Conservation (phyloP, 2,113 vertebrate species). For the Natator depressus region DNA sequence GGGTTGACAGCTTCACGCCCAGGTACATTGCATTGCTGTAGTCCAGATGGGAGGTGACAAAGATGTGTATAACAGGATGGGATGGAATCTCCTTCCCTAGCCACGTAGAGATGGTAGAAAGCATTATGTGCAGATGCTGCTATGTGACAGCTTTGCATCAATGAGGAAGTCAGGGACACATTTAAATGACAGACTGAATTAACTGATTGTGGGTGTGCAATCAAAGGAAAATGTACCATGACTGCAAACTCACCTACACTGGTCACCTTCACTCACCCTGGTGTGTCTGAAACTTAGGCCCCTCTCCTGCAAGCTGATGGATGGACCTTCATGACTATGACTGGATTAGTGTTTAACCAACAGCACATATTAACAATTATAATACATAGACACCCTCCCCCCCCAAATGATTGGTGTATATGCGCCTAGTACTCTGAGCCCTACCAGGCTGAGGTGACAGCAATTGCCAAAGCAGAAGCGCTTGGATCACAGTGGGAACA, state of each 20-base stretch:
- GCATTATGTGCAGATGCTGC: not conserved
- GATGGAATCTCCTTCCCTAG: not conserved
- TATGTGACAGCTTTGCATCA: not conserved
- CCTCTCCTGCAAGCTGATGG: not conserved
- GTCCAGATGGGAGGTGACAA: not conserved
- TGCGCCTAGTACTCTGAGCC: not conserved
- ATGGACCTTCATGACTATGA: not conserved
- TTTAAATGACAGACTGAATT: not conserved
- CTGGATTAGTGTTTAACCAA: not conserved
- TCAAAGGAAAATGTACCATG: not conserved
- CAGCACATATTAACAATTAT: not conserved
- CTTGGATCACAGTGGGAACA: not conserved
- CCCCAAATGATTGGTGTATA: not conserved
- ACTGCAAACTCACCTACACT: not conserved
- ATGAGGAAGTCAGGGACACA: not conserved
- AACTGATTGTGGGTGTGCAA: not conserved
- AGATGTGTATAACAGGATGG: not conserved
- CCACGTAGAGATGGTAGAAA: not conserved
- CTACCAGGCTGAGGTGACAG: not conserved
- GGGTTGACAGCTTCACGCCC: not conserved
- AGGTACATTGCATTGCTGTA: not conserved
- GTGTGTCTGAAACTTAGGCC: not conserved
- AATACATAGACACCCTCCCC: not conserved
- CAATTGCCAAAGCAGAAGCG: not conserved
- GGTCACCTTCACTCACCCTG: not conserved